A percentile compares a stretch with the other conserved stretches of the same genome.
These are phyloP conservation scores for Hippopotamyrus pictus DNA, from an alignment of 2,797 vertebrate genomes.

Conservation along the genomic window DNA sequence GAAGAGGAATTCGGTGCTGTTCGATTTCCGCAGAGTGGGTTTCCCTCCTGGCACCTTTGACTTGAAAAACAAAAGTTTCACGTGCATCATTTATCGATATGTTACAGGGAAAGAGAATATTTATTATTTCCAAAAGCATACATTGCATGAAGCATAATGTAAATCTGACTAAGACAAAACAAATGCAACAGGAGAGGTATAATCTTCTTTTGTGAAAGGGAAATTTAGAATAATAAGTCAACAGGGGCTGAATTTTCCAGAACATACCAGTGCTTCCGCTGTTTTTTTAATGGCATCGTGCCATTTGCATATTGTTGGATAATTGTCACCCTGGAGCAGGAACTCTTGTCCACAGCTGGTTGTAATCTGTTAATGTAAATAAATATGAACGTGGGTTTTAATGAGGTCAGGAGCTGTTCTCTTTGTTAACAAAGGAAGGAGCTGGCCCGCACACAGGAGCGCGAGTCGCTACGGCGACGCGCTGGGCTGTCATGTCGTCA, in stretches of 20 bases:
- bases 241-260: not conserved
- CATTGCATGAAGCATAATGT: not conserved
- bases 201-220: not conserved
- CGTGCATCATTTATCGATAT: not conserved
- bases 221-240: not conserved
- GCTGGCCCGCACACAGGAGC: not conserved
- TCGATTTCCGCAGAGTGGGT: slow-evolving; percentile 66
- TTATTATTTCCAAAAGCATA: not conserved
- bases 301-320: slow-evolving; percentile 79
- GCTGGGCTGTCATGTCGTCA: not conserved
- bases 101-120: not conserved
- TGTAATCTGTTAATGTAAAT: slow-evolving; percentile 66
- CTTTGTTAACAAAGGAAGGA: not conserved
- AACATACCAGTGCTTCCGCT: slow-evolving; percentile 70
- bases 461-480: not conserved
- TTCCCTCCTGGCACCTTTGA: slow-evolving; percentile 42
- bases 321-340: slow-evolving; percentile 79
- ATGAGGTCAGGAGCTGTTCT: slow-evolving; percentile 13
- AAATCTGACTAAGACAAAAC: not conserved
- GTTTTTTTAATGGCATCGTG: slow-evolving; percentile 76
- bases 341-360: slow-evolving; percentile 82
- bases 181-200: slow-evolving; percentile 8
- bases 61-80: slow-evolving; percentile 25
- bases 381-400: not conserved
- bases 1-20: slow-evolving; percentile 74